Evolutionary conservation across 1,140 invertebrate species (phyloP).

Genomic region (Plectrocnemia conspersa): DNA sequence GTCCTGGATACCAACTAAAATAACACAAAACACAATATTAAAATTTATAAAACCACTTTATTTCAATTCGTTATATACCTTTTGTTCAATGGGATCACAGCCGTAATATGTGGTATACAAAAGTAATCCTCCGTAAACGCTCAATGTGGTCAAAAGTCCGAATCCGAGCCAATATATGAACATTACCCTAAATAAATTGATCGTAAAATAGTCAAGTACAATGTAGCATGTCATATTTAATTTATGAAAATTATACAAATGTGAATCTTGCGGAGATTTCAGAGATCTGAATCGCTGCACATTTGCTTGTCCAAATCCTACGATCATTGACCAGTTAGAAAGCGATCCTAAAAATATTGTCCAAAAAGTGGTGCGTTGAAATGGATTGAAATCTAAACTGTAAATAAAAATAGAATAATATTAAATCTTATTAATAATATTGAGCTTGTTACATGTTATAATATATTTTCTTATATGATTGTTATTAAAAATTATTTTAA

Average conservation of each 20-base stretch:
- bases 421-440: too few relatives aligned
- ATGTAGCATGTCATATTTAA: too few relatives aligned
- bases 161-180: conserved; percentile 43
- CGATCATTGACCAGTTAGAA: conserved; percentile 58
- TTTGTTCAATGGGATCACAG: conserved; percentile 66
- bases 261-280: conserved; percentile 47
- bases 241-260: conserved; percentile 45
- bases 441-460: too few relatives aligned
- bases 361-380: conserved; percentile 68
- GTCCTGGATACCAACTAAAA: conserved; percentile 41
- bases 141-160: conserved; percentile 46
- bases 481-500: too few relatives aligned
- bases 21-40: conserved; percentile 2
- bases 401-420: not conserved
- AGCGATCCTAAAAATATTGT: conserved; percentile 63
- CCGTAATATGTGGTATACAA: conserved; percentile 68
- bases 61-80: too few relatives aligned
- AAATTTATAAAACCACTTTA: too few relatives aligned
- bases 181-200: conserved; percentile 37
- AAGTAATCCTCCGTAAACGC: conserved; percentile 62
- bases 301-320: conserved; percentile 51
- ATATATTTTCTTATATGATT: too few relatives aligned
- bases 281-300: conserved; percentile 59
- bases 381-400: conserved; percentile 62
- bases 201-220: not conserved